Evolutionary conservation across 2,797 vertebrate genomes (phyloP).

Genomic region (Streptopelia turtur): DNA sequence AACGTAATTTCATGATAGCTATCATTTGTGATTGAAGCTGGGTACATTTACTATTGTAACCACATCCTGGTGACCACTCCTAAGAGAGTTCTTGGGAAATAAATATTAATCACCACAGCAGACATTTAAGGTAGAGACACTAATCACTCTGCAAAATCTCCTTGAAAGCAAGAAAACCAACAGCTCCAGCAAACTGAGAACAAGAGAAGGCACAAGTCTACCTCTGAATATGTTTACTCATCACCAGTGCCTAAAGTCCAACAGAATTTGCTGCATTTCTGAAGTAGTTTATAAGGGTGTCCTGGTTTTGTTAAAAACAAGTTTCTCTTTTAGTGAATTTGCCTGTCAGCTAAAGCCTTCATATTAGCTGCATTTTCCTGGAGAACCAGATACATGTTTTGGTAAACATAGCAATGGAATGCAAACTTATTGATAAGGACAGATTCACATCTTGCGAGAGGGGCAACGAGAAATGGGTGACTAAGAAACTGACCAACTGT

Average conservation of each 20-base stretch:
- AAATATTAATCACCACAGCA: background rate
- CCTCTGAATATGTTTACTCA: background rate
- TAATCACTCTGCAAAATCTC: background rate
- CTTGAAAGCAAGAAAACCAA: background rate
- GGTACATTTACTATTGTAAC: background rate
- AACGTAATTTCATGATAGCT: background rate
- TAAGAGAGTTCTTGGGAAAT: background rate
- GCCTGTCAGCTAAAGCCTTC: no score
- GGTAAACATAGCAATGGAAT: no score
- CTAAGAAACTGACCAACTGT: no score
- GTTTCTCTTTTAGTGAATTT: no score
- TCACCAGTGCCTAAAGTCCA: background rate
- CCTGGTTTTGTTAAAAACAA: no score
- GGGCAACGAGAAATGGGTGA: no score
- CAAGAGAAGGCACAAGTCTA: background rate
- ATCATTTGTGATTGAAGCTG: fast-evolving
- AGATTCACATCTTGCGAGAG: no score
- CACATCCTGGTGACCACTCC: background rate
- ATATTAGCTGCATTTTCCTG: no score
- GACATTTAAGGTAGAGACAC: background rate
- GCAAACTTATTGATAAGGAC: no score
- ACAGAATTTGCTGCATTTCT: background rate
- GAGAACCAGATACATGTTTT: no score
- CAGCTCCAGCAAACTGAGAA: background rate
- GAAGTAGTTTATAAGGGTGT: background rate